These are phyloP conservation scores for Umimayanthus chanpuru DNA, from an alignment of 92 coral and sea anemone genomes.

Conservation along the genomic window DNA sequence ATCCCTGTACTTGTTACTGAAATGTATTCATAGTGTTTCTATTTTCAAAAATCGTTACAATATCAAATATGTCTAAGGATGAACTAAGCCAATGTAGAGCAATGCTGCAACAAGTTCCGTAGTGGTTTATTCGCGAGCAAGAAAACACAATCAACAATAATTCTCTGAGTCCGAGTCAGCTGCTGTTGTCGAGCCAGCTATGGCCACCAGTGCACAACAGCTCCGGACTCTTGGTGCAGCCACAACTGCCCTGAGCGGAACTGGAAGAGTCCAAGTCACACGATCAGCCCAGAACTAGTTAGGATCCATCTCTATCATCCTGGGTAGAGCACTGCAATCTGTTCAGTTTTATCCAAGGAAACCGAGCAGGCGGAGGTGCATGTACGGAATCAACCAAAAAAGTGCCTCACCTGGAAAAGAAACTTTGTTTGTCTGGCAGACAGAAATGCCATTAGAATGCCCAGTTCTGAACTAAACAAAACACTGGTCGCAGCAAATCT, in stretches of 20 bases:
- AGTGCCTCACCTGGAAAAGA: slow-evolving; percentile 3
- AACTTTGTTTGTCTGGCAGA: slow-evolving; percentile 18
- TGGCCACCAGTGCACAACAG: slow-evolving; percentile 7
- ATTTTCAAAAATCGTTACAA: background rate
- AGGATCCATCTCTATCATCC: background rate
- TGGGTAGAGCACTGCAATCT: slow-evolving; percentile 18
- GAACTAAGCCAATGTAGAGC: background rate
- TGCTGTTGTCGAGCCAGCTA: background rate
- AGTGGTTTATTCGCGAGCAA: background rate
- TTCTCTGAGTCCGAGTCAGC: slow-evolving; percentile 3
- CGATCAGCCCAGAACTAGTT: slow-evolving; percentile 1
- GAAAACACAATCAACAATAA: background rate
- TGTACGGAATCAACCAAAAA: background rate
- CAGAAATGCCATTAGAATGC: slow-evolving; percentile 11
- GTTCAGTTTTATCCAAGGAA: slow-evolving; percentile 10
- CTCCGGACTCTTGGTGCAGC: background rate
- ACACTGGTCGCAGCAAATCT: slow-evolving; percentile 17
- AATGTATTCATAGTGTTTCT: slow-evolving; percentile 3
- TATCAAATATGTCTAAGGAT: background rate
- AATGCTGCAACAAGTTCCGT: slow-evolving; percentile 8
- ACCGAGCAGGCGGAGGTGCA: slow-evolving; percentile 14
- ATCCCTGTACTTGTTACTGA: background rate
- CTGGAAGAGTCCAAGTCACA: background rate
- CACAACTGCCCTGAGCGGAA: slow-evolving; percentile 11
- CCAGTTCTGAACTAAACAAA: background rate